Evolutionary conservation across 2,113 vertebrate species (phyloP), one percentile per base, ranked within the genome.

Genomic region (Aythya baeri): DNA sequence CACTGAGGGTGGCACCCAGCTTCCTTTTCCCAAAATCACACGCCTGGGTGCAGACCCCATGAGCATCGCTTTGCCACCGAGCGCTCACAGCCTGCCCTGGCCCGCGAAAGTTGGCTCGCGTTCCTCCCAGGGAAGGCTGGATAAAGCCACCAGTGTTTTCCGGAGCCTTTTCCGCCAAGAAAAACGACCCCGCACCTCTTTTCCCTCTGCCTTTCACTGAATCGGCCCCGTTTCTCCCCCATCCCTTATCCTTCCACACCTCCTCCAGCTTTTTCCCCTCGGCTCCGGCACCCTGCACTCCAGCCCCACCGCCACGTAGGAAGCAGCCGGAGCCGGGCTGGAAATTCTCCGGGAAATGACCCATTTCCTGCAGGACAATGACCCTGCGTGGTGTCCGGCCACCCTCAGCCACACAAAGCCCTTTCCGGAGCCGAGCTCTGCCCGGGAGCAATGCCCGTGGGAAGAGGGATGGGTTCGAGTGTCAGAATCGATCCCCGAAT

Each of bases 341-440:
- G 93, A 95, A 96, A 76, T 94, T 90, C 90, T 83, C 81, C 58
- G 10, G 97, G 96, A 96, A 96, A 91, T 96, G 96, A 96, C 36
- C 89, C 49, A 88, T 93, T 97, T 97, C 96, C 96, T 96, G 62
- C 93, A 81, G 85, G 93, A 97, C 96, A 97, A 97, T 97, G 83
- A 88, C 73, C 41, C 29, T 5, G 54, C 4, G 1, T 1, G 2
- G 72, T 86, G 13, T 77, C 80, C 4, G 1, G 72, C 32, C 7
- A 0, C 54, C 38, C 84, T 91, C 8, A 3, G 49, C 44, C 55
- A 2, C 44, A 95, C 91, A 93, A 96, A 94, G 67, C 25, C 36
- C 46, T 85, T 94, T 95, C 95, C 41, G 14, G 22, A 26, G 80
- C 38, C 3, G 6, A 46, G 1, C 91, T 13, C 73, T 36, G 20